These are phyloP conservation scores for Poeciliopsis retropinna DNA, from an alignment of 2,113 vertebrate genomes.

Conservation along the genomic window DNA sequence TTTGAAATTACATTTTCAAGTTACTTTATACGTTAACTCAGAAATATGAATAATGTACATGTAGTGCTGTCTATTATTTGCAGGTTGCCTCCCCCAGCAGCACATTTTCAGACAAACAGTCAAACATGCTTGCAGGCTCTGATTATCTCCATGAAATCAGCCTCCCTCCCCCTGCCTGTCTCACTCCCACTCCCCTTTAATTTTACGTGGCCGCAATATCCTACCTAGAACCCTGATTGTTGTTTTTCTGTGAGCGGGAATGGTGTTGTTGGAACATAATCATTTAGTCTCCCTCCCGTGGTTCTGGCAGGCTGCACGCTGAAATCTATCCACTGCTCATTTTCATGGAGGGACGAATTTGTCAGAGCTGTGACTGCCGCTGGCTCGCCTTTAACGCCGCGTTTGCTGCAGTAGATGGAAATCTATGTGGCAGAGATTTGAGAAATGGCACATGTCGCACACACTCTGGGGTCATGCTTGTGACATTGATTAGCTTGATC, in stretches of 20 bases:
- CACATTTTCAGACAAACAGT: constrained; percentile 21
- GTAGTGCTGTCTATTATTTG: constrained; percentile 6
- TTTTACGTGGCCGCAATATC: constrained; percentile 55
- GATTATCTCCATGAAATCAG: constrained; percentile 52
- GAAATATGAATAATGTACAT: constrained; percentile 20
- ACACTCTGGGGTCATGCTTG: constrained; percentile 59
- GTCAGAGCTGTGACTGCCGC: constrained; percentile 46
- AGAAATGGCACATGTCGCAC: constrained; percentile 55
- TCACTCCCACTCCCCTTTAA: constrained; percentile 57
- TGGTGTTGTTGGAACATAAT: constrained; percentile 70
- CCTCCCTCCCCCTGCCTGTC: constrained; percentile 39
- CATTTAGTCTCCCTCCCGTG: constrained; percentile 68
- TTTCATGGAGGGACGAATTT: constrained; percentile 65
- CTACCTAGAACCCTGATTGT: constrained; percentile 64
- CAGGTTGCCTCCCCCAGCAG: constrained; percentile 7
- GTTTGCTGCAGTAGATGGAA: constrained; percentile 58
- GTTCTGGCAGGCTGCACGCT: constrained; percentile 62
- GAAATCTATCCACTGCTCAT: constrained; percentile 65
- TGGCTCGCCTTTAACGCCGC: constrained; percentile 36
- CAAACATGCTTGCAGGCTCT: constrained; percentile 4
- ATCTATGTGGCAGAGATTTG: constrained; percentile 25
- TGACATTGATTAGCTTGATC: constrained; percentile 59
- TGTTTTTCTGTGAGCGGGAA: constrained; percentile 63
- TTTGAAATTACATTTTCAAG: not conserved
- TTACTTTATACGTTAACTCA: constrained; percentile 18